Conservation (phyloP, 2,113 vertebrate species). For the Rhagologus leucostigma region DNA sequence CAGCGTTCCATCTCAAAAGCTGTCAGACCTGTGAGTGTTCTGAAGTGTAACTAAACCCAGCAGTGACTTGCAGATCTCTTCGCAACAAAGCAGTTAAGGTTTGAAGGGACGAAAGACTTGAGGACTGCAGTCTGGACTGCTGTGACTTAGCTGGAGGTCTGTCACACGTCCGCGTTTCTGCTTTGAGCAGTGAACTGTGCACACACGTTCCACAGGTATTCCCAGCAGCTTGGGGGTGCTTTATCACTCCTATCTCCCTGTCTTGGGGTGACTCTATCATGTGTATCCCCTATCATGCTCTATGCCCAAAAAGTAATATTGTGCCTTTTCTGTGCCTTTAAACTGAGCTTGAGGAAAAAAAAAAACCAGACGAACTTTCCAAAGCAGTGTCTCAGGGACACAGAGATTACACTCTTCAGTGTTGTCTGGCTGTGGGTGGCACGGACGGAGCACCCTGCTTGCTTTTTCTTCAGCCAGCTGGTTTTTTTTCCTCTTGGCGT, state of each 20-base stretch:
- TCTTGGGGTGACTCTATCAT: too few relatives aligned
- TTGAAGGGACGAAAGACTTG: background rate
- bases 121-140: background rate
- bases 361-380: too few relatives aligned
- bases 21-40: background rate
- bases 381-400: too few relatives aligned
- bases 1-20: background rate
- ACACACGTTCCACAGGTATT: background rate
- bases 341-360: too few relatives aligned
- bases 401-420: too few relatives aligned
- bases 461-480: too few relatives aligned
- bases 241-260: background rate
- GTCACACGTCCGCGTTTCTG: accelerated
- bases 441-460: too few relatives aligned
- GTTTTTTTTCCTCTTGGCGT: too few relatives aligned
- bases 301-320: too few relatives aligned
- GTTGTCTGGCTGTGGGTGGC: too few relatives aligned
- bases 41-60: background rate
- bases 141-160: background rate
- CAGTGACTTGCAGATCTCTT: background rate
- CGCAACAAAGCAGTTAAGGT: background rate
- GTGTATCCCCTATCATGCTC: too few relatives aligned
- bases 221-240: background rate
- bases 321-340: too few relatives aligned
- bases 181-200: background rate